These are phyloP conservation scores for Marcusenius ussheri DNA, from an alignment of 2,113 vertebrate species.

Conservation along the genomic window DNA sequence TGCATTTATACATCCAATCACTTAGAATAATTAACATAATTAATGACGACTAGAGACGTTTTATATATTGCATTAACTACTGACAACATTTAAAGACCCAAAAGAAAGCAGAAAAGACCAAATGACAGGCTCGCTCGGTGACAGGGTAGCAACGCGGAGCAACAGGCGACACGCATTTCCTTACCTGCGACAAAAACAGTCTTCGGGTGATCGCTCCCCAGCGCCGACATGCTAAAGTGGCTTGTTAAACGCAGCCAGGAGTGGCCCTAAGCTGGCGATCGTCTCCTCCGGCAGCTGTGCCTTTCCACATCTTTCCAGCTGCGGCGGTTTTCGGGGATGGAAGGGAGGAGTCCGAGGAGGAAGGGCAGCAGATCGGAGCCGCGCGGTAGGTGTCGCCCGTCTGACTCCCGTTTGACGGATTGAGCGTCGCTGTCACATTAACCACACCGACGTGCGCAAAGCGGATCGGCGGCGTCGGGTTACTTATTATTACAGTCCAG, in stretches of 20 bases:
- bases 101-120: background rate
- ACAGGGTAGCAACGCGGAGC: conserved; percentile 32
- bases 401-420: conserved; percentile 5
- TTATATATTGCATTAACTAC: background rate
- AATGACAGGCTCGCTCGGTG: background rate
- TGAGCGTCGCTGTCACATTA: conserved; percentile 5
- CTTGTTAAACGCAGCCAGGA: background rate
- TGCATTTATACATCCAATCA: background rate
- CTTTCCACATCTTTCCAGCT: conserved; percentile 25
- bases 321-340: conserved; percentile 19
- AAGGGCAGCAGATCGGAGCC: background rate
- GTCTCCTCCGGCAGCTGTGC: background rate
- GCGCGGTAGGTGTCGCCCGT: conserved; percentile 16
- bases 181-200: conserved; percentile 52
- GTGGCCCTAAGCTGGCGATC: background rate
- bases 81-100: background rate
- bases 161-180: conserved; percentile 62
- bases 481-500: background rate
- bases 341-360: conserved; percentile 39
- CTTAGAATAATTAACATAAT: background rate
- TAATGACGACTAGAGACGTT: background rate
- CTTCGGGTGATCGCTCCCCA: conserved; percentile 18
- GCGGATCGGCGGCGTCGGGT: background rate
- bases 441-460: background rate
- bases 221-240: conserved; percentile 28